Evolutionary conservation across 2,113 vertebrate genomes (phyloP).

Genomic region (Dromaius novaehollandiae): DNA sequence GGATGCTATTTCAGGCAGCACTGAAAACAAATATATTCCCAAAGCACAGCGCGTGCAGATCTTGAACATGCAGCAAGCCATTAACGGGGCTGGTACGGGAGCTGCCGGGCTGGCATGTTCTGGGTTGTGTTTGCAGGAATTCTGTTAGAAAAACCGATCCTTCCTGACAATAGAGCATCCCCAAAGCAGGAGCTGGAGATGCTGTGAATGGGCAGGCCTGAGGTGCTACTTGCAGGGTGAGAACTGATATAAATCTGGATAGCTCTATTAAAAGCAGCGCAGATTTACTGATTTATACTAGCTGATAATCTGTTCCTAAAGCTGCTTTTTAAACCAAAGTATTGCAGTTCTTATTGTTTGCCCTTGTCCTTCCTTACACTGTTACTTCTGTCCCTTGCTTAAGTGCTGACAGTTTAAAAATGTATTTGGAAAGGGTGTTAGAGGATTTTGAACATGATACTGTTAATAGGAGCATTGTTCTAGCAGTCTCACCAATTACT

Average conservation of each 20-base stretch:
- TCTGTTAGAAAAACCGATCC: slow-evolving; percentile 22
- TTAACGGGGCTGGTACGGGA: slow-evolving; percentile 16
- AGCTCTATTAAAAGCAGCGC: not conserved
- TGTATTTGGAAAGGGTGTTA: slow-evolving; percentile 5
- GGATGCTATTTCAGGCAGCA: slow-evolving; percentile 20
- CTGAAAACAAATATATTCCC: slow-evolving; percentile 9
- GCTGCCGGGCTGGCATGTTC: slow-evolving; percentile 18
- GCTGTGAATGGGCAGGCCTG: not conserved
- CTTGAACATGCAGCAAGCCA: slow-evolving; percentile 38
- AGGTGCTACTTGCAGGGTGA: not conserved
- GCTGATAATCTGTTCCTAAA: not conserved
- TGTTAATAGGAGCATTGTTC: slow-evolving; percentile 14
- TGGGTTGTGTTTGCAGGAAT: not conserved
- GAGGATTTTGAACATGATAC: not conserved
- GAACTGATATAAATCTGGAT: not conserved
- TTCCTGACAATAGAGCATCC: slow-evolving; percentile 1
- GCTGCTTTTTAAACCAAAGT: slow-evolving; percentile 11
- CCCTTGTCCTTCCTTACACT: not conserved
- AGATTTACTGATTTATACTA: not conserved
- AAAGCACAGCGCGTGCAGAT: not conserved
- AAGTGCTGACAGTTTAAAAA: slow-evolving; percentile 21
- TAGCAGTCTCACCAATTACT: not conserved
- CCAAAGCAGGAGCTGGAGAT: not conserved
- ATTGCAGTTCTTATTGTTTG: slow-evolving; percentile 5
- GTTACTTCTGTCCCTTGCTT: not conserved